Base-by-base conservation (phyloP, 2,888 invertebrate species). In the Calliphora vomitoria region DNA sequence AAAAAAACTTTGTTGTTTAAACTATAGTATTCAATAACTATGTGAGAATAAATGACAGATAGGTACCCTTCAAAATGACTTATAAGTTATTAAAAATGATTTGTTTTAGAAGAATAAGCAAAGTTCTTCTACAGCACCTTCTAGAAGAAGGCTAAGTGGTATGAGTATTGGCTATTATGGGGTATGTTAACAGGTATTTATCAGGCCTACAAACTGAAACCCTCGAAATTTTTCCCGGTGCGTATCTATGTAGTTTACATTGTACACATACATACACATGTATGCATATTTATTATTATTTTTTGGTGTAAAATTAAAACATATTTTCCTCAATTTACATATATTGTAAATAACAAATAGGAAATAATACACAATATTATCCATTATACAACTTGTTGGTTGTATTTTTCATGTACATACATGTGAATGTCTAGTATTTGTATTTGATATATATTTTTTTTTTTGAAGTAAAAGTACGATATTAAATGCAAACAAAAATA, bases 251-350 rank as follows among this genome's bases (percentile, higher is more conserved):
- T 25, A 25, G 25, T 25, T 25, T 53, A 68, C 44, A 64, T 64
- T 4, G 25, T 25, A 25, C 25, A 25, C 10, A 44, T 18, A 18
- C n/a, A 64, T 64, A 3, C 3, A n/a, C 10, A 44, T 41, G 25
- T 62, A 20, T 60, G 20, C 15, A 38, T 47, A 62, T 41, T 72
- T 71, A 62, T 78, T 78, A 66, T 84, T 79, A 69, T 55, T 76
- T 71, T 68, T 68, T 72, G 78, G 69, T 71, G 69, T 75, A 47
- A 84, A 83, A 86, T 87, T 84, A 87, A 81, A 87, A 75, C 84
- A 84, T 84, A 84, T 87, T 84, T 76, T 71, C 41, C 76, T 80
- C 55, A 64, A 87, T 86, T 80, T 86, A n/a, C n/a, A n/a, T n/a
- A 53, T 80, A 76, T 78, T 71, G 62, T 47, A 84, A 87, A 87